phyloP scores from a whole-genome alignment of 2,113 vertebrate genomes.

The Theristicus caerulescens region DNA sequence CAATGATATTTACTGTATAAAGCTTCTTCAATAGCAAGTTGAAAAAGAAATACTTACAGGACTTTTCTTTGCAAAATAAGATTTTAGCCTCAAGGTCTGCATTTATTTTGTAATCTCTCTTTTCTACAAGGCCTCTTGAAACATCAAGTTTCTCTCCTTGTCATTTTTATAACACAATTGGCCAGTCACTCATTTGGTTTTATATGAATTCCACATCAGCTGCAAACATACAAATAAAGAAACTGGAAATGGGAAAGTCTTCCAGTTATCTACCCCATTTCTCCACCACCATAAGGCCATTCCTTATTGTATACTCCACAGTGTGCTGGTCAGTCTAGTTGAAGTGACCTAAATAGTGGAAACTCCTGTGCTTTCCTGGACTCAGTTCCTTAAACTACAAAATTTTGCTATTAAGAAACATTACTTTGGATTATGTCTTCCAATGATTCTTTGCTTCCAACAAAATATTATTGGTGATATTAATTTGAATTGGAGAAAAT shows the following conservation, averaged over 20 bases:
- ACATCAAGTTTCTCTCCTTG: not conserved
- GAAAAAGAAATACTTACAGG: not conserved
- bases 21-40: not conserved
- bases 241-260: not conserved
- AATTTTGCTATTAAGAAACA: not conserved
- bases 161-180: not conserved
- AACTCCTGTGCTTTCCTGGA: not conserved
- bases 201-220: not conserved
- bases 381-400: not conserved
- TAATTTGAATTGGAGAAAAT: not conserved
- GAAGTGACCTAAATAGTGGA: not conserved
- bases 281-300: not conserved
- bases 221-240: not conserved
- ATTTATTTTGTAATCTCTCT: not conserved
- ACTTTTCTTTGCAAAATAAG: not conserved
- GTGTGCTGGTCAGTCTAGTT: not conserved
- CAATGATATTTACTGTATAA: constrained; percentile 26
- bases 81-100: not conserved
- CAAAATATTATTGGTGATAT: not conserved
- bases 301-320: not conserved
- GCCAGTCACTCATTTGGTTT: not conserved
- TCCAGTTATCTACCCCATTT: not conserved
- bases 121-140: not conserved
- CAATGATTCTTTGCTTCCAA: not conserved
- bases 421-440: not conserved